A percentile compares a stretch with the other conserved stretches of the same genome.
Conservation (phyloP, 2,797 vertebrate genomes). For the Oceanodroma leucorhoa region DNA sequence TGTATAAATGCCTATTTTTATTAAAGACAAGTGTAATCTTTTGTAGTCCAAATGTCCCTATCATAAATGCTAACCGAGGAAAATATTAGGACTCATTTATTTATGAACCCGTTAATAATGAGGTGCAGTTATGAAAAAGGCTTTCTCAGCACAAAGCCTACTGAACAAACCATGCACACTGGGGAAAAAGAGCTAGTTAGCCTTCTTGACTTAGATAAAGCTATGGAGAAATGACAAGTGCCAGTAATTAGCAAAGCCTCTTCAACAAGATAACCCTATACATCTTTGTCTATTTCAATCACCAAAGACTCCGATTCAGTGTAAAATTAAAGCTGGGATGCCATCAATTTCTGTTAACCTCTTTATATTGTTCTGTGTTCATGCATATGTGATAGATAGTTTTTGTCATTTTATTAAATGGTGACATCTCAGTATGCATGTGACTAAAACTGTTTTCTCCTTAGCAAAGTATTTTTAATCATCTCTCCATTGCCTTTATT, state of each 20-base stretch:
- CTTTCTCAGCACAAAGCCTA: constrained; percentile 86
- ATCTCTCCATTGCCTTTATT: constrained; percentile 52
- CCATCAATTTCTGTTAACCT: constrained; percentile 95
- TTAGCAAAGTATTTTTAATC: constrained; percentile 76
- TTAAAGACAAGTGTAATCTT: constrained; percentile 88
- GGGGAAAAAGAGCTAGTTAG: constrained; percentile 87
- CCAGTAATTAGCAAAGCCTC: constrained; percentile 90
- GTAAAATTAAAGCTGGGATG: constrained; percentile 89
- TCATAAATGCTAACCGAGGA: constrained; percentile 89
- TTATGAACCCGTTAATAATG: constrained; percentile 94
- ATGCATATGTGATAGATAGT: constrained; percentile 88
- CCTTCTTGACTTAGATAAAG: constrained; percentile 90
- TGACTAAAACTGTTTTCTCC: constrained; percentile 77
- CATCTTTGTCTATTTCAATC: constrained; percentile 95
- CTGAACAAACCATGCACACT: constrained; percentile 87
- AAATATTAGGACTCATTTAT: constrained; percentile 90
- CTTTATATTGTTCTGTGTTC: constrained; percentile 87
- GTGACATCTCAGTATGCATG: constrained; percentile 75
- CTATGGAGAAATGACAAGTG: constrained; percentile 87
- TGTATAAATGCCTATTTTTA: constrained; percentile 87
- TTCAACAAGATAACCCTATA: constrained; percentile 89
- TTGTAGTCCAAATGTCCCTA: constrained; percentile 84
- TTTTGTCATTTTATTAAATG: constrained; percentile 93
- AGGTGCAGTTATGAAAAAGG: constrained; percentile 81
- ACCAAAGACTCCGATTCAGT: constrained; percentile 82